phyloP scores from a whole-genome alignment of 2,797 vertebrate species.

The Pangasius mekongensis region DNA sequence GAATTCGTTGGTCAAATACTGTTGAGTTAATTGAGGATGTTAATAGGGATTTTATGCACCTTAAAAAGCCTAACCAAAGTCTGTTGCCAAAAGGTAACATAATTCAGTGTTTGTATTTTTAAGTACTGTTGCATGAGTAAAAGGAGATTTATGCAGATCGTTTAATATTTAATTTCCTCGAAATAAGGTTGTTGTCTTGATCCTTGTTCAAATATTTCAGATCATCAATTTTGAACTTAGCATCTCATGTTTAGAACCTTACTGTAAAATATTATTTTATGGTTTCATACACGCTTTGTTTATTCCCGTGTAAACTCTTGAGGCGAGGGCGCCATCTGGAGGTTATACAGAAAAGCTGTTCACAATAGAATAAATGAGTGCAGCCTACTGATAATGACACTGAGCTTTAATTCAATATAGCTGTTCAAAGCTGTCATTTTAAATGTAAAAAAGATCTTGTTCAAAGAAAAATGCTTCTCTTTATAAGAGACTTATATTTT shows the following conservation, averaged over 20 bases:
- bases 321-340: constrained; percentile 15
- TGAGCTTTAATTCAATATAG: background rate
- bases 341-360: constrained; percentile 17
- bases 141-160: constrained; percentile 7
- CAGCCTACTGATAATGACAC: background rate
- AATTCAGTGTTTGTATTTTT: constrained; percentile 48
- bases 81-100: constrained; percentile 29
- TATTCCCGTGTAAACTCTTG: background rate
- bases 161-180: background rate
- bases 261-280: background rate
- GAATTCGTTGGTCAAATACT: background rate
- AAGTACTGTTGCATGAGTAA: constrained; percentile 20
- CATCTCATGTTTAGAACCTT: background rate
- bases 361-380: background rate
- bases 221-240: background rate
- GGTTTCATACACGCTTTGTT: background rate
- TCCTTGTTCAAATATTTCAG: background rate
- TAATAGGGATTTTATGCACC: constrained; percentile 13
- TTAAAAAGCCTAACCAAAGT: constrained; percentile 51
- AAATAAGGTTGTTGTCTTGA: background rate
- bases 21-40: background rate
- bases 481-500: constrained; percentile 53
- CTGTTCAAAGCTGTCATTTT: constrained; percentile 18
- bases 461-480: constrained; percentile 45
- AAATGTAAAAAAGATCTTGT: constrained; percentile 9